A percentile compares a stretch with the other conserved stretches of the same genome.
Evolutionary conservation across 2,888 invertebrate species (phyloP).

Genomic region (Ornithoptera alexandrae): DNA sequence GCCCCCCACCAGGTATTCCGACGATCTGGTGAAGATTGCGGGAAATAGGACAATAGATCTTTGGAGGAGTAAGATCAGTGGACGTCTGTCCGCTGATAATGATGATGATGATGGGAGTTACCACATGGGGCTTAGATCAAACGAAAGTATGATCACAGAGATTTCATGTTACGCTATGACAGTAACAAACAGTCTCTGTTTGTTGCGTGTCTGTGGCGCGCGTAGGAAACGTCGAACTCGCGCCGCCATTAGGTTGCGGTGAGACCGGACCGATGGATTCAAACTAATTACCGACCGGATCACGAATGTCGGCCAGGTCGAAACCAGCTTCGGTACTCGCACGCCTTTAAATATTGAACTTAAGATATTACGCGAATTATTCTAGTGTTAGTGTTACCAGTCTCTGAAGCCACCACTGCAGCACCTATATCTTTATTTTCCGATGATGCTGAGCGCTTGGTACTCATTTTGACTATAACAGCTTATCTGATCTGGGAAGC

Average conservation of each 20-base stretch:
- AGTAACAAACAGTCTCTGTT: slow-evolving; percentile 5
- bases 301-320: slow-evolving; percentile 31
- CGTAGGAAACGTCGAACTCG: slow-evolving; percentile 39
- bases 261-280: slow-evolving; percentile 52
- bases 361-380: background rate
- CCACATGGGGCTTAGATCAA: background rate
- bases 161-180: background rate
- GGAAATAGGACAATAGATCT: no score
- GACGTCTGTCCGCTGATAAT: no score
- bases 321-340: background rate
- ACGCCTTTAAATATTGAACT: background rate
- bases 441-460: no score
- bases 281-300: slow-evolving; percentile 55
- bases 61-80: no score
- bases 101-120: background rate
- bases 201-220: slow-evolving; percentile 41
- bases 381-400: no score
- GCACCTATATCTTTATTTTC: no score
- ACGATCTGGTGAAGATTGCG: no score
- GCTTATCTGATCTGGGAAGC: no score
- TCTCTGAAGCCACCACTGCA: no score
- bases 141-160: background rate
- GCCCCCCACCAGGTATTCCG: no score
- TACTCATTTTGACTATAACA: no score
- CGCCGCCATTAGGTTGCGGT: slow-evolving; percentile 61